These are phyloP conservation scores for Yponomeuta sedellus DNA, from an alignment of 2,888 invertebrate species.

Conservation along the genomic window DNA sequence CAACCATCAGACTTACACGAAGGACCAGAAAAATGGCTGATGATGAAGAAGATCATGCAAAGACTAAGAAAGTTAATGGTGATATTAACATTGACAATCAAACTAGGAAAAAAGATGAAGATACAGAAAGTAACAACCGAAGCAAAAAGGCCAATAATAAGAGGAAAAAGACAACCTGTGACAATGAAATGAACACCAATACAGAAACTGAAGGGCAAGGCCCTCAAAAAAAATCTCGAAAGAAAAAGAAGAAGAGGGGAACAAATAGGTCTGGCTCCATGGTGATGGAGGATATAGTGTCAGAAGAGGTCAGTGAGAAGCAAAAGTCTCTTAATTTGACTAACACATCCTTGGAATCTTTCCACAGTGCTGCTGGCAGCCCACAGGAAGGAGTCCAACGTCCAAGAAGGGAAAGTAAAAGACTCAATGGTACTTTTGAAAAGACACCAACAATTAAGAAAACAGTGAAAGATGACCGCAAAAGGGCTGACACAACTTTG, in stretches of 20 bases:
- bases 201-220: conserved; percentile 11
- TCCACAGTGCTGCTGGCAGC: conserved; percentile 61
- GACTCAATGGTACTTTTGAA: conserved; percentile 18
- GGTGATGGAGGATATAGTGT: conserved; percentile 27
- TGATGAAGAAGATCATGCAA: neutral
- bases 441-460: conserved; percentile 18
- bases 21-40: conserved; percentile 35
- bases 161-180: conserved; percentile 27
- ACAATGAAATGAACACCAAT: conserved; percentile 22
- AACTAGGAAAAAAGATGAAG: neutral
- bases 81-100: neutral
- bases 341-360: conserved; percentile 49
- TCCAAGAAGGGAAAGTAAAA: conserved; percentile 4
- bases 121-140: neutral
- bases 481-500: conserved; percentile 22
- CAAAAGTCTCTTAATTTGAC: conserved; percentile 30
- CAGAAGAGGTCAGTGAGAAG: conserved; percentile 18
- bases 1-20: conserved; percentile 34
- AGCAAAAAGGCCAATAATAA: conserved; percentile 32
- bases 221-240: conserved; percentile 36
- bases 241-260: conserved; percentile 46
- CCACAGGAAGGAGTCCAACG: conserved; percentile 25
- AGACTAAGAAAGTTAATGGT: conserved; percentile 17
- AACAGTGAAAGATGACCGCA: conserved; percentile 26
- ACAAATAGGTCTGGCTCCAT: conserved; percentile 29